Evolutionary conservation across 1,140 invertebrate species (phyloP).

Genomic region (Diorhabda carinulata): DNA sequence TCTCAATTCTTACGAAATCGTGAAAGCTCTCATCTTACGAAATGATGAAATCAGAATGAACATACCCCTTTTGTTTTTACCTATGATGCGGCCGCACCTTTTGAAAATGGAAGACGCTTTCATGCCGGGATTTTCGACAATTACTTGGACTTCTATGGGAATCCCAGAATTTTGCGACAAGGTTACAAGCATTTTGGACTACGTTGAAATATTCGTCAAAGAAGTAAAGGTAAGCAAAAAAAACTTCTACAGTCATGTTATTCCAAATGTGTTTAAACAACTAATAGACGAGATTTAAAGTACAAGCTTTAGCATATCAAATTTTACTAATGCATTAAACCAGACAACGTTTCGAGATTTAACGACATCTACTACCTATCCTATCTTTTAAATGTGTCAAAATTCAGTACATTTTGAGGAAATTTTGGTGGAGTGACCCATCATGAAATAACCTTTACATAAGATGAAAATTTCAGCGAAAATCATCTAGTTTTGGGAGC

Average conservation of each 20-base stretch:
- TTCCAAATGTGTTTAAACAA: background rate
- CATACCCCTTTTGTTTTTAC: constrained; percentile 63
- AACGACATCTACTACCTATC: no score
- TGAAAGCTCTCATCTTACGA: constrained; percentile 56
- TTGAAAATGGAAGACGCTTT: constrained; percentile 66
- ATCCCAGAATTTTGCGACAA: constrained; percentile 61
- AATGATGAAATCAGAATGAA: constrained; percentile 55
- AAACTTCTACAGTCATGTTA: constrained; percentile 9
- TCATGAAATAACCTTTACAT: no score
- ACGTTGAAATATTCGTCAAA: constrained; percentile 68
- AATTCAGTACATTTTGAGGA: no score
- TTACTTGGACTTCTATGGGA: constrained; percentile 77
- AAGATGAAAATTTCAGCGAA: no score
- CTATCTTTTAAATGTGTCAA: no score
- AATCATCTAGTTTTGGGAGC: no score
- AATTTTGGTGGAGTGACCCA: no score
- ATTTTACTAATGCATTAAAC: no score
- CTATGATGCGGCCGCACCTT: constrained; percentile 64
- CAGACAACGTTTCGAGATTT: no score
- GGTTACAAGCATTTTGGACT: constrained; percentile 56
- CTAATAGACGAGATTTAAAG: no score
- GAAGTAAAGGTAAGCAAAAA: constrained; percentile 46
- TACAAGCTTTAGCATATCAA: no score
- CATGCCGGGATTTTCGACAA: constrained; percentile 69
- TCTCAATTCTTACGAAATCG: constrained; percentile 54